Evolutionary conservation across 2,113 vertebrate genomes (phyloP).

Genomic region (Hippolais icterina): DNA sequence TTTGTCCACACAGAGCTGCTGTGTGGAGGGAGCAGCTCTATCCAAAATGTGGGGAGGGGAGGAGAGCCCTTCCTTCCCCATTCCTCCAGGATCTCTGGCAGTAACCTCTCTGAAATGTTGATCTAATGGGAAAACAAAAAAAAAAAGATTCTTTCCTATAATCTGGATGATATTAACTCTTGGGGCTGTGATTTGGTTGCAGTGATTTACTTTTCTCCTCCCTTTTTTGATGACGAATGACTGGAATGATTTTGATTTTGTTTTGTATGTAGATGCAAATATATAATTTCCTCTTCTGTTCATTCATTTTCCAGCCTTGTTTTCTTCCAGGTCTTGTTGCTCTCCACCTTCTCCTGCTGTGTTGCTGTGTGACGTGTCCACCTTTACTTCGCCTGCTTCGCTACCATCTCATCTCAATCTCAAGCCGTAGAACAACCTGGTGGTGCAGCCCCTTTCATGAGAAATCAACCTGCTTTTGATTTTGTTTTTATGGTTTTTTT

Average conservation of each 20-base stretch:
- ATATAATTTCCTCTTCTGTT: conserved; percentile 69
- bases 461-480: conserved; percentile 79
- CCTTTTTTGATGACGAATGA: conserved; percentile 23
- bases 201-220: conserved; percentile 35
- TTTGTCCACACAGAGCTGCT: background rate
- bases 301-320: conserved; percentile 85
- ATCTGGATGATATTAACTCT: background rate
- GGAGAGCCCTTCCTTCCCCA: background rate
- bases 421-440: conserved; percentile 81
- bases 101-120: background rate
- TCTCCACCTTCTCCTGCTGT: conserved; percentile 88
- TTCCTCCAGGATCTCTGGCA: background rate
- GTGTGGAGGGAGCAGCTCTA: background rate
- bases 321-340: conserved; percentile 92
- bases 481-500: conserved; percentile 23
- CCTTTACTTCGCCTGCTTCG: conserved; percentile 88
- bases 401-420: conserved; percentile 93
- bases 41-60: background rate
- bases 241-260: conserved; percentile 71
- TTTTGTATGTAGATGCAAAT: conserved; percentile 58
- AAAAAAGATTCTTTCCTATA: background rate
- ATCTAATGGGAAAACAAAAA: background rate
- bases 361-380: conserved; percentile 85
- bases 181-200: conserved; percentile 34
- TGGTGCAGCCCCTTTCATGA: conserved; percentile 76